phyloP scores from a whole-genome alignment of 2,888 invertebrate species.

The Plebejus argus region DNA sequence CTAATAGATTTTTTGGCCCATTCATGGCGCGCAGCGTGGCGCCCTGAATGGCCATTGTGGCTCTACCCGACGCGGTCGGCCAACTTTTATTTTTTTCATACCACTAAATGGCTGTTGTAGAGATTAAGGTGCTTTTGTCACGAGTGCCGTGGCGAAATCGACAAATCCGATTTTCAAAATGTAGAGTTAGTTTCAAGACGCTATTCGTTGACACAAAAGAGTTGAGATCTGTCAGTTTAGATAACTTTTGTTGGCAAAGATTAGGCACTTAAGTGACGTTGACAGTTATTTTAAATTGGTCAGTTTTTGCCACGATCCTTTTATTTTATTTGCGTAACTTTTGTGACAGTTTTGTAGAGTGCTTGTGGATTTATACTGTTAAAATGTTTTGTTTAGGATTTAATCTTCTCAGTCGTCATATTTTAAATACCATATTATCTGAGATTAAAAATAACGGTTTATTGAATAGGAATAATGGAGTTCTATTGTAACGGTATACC shows the following conservation, averaged over 20 bases:
- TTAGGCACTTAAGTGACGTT: slow-evolving; percentile 59
- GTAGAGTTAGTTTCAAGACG: slow-evolving; percentile 31
- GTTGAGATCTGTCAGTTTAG: slow-evolving; percentile 73
- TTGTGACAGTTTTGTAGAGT: slow-evolving; percentile 9
- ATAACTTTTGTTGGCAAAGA: slow-evolving; percentile 56
- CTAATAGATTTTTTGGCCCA: slow-evolving; percentile 79
- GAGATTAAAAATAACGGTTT: background rate
- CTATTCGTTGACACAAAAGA: slow-evolving; percentile 52
- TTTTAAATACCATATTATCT: background rate
- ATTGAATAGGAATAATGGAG: background rate
- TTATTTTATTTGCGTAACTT: slow-evolving; percentile 30
- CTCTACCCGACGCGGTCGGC: slow-evolving; percentile 57
- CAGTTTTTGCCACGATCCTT: slow-evolving; percentile 42
- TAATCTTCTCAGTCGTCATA: background rate
- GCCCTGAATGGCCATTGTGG: slow-evolving; percentile 76
- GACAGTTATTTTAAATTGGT: slow-evolving; percentile 49
- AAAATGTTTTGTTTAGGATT: slow-evolving; percentile 19
- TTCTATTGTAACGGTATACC: background rate
- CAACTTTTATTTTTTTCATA: slow-evolving; percentile 75
- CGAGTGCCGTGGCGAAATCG: slow-evolving; percentile 56
- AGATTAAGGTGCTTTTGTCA: slow-evolving; percentile 76
- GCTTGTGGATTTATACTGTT: background rate
- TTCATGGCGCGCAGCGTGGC: slow-evolving; percentile 75
- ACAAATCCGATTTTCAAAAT: slow-evolving; percentile 50
- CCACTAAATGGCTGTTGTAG: slow-evolving; percentile 77